Evolutionary conservation across 2,888 invertebrate genomes (phyloP).

Genomic region (Acleris cristana): DNA sequence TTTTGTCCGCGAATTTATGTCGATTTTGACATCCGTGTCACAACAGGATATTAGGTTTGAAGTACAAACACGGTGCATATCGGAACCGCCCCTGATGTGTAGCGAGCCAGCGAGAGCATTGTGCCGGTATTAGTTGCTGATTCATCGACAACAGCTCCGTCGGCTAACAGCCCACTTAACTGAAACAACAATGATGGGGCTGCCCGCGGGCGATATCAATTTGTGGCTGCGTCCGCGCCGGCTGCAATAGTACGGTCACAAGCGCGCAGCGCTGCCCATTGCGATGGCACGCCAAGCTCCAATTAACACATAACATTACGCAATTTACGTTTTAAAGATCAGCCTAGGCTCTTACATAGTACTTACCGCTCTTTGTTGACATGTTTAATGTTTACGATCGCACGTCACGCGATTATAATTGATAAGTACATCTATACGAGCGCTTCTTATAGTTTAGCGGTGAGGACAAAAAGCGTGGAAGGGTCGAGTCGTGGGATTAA

Average conservation of each 20-base stretch:
- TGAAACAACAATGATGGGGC: constrained; percentile 52
- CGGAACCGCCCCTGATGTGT: constrained; percentile 57
- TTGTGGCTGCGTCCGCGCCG: constrained; percentile 44
- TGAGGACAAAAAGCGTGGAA: constrained; percentile 28
- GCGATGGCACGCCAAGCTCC: constrained; percentile 44
- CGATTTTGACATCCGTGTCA: constrained; percentile 46
- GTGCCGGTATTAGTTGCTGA: constrained; percentile 52
- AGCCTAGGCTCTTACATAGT: not conserved
- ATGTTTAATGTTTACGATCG: constrained; percentile 23
- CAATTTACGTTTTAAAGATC: constrained; percentile 30
- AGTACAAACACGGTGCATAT: constrained; percentile 42
- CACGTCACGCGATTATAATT: constrained; percentile 30
- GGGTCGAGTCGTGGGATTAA: constrained; percentile 34
- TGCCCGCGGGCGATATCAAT: constrained; percentile 44
- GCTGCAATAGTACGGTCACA: constrained; percentile 29
- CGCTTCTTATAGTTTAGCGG: constrained; percentile 21
- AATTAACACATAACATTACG: constrained; percentile 46
- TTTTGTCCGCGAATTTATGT: constrained; percentile 44
- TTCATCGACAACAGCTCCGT: constrained; percentile 52
- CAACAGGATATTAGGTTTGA: constrained; percentile 45
- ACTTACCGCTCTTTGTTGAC: constrained; percentile 22
- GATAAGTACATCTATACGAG: constrained; percentile 28
- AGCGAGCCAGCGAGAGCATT: constrained; percentile 46
- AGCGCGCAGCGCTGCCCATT: constrained; percentile 44
- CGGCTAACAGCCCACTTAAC: constrained; percentile 54